These are phyloP conservation scores for Psittacula echo DNA, from an alignment of 2,797 vertebrate species.

Conservation along the genomic window DNA sequence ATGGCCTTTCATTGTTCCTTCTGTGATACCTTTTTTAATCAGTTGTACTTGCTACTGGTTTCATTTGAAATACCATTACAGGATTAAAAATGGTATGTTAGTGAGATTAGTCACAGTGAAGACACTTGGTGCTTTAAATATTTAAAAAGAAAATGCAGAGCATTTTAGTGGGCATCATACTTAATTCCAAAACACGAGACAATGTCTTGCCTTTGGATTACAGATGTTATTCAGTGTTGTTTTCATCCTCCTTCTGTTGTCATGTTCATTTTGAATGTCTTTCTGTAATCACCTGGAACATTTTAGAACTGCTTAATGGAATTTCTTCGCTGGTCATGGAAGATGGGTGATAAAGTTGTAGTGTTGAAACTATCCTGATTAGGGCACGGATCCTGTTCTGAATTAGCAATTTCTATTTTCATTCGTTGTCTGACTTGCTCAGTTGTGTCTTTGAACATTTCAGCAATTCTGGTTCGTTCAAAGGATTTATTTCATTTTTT, in stretches of 20 bases:
- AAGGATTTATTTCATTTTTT: conserved; percentile 55
- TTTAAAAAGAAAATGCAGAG: neutral
- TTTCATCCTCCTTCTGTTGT: neutral
- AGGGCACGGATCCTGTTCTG: neutral
- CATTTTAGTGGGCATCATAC: neutral
- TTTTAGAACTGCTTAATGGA: neutral
- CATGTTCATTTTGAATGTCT: neutral
- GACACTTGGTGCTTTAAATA: neutral
- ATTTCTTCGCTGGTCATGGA: neutral
- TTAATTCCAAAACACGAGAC: neutral
- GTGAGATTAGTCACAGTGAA: neutral
- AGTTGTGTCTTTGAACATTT: conserved; percentile 36
- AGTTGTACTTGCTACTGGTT: neutral
- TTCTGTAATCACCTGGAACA: neutral
- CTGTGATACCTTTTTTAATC: neutral
- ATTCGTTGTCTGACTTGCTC: conserved; percentile 17
- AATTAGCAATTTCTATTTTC: conserved; percentile 35
- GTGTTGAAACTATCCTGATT: neutral
- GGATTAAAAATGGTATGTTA: neutral
- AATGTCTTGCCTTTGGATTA: neutral
- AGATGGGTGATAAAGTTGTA: neutral
- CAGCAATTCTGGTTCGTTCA: conserved; percentile 28
- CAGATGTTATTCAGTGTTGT: neutral
- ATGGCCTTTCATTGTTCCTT: neutral
- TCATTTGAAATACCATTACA: neutral